Evolutionary conservation across 1,140 invertebrate species (phyloP), one percentile per base, ranked within the genome.

Genomic region (Zaprionus kolodkinae): DNA sequence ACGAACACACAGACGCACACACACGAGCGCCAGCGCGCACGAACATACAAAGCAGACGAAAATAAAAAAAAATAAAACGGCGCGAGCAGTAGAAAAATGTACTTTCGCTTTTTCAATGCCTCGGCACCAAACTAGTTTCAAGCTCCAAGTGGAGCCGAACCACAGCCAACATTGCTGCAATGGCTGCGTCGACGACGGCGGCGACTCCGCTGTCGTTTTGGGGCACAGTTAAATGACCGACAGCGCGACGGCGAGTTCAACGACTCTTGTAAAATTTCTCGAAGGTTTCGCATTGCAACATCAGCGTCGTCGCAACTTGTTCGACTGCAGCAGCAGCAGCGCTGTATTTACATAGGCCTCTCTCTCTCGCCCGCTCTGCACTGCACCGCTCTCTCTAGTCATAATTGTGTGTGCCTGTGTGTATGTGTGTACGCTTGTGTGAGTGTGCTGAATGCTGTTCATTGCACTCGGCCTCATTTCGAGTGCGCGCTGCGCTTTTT

Each of bases 41-140:
- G 43, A 62, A 35, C 60, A 27, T 33, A 65, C 48, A 65, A 50
- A 55, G 15, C 50, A 63, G 56, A 50, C 45, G n/a, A n/a, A 15
- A 21, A 7, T 52, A 40, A 11, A 21, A 7, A 63, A 40, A 11
- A 10, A 21, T 9, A 10, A 11, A 43, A 43, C 54, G 61, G 69
- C 59, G 36, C 69, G 54, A 57, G 70, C 78, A 79, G 79, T 68
- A 79, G 72, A 88, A 90, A 83, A 91, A 91, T 91, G 76, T 86
- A 92, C 91, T 92, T 92, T 92, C 91, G 82, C 85, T 89, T 92
- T 92, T 92, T 92, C 91, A 91, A 91, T 91, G 90, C 86, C 89
- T 91, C 85, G 85, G 78, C 85, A 76, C 67, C 78, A 89, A 91
- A 91, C 87, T 91, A 91, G 87, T 90, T 90, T 88, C 76, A 74